phyloP scores from a whole-genome alignment of 2,113 vertebrate species.

The Cynoglossus semilaevis region DNA sequence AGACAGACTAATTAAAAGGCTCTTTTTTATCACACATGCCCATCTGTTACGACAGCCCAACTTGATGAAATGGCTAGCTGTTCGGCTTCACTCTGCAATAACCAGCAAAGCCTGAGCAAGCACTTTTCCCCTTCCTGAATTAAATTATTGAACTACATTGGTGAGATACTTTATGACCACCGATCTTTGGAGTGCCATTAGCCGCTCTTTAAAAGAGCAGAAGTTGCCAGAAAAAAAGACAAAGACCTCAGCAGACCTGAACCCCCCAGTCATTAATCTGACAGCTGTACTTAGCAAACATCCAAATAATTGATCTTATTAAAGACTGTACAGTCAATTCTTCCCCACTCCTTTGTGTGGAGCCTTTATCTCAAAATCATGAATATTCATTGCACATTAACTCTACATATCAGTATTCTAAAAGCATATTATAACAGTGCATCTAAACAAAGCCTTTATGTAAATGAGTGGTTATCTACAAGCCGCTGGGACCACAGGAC shows the following conservation, averaged over 20 bases:
- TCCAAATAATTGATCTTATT: conserved; percentile 33
- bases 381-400: conserved; percentile 70
- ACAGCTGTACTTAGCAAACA: conserved; percentile 26
- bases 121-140: conserved; percentile 33
- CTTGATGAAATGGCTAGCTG: conserved; percentile 72
- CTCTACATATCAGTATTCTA: conserved; percentile 62
- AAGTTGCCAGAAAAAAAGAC: conserved; percentile 12
- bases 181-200: conserved; percentile 46
- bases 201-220: conserved; percentile 24
- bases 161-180: conserved; percentile 45
- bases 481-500: conserved; percentile 52
- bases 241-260: conserved; percentile 17
- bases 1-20: conserved; percentile 85
- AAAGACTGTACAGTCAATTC: conserved; percentile 25
- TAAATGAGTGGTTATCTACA: conserved; percentile 62
- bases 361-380: conserved; percentile 36
- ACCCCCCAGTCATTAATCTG: conserved; percentile 47
- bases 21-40: conserved; percentile 82
- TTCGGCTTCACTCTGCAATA: conserved; percentile 64
- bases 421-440: conserved; percentile 49
- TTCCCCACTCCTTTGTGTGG: conserved; percentile 40
- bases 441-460: conserved; percentile 61
- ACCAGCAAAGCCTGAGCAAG: conserved; percentile 45
- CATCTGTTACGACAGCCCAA: conserved; percentile 82
- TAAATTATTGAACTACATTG: conserved; percentile 54